phyloP scores from a whole-genome alignment of 2,797 vertebrate species.

The Loris lydekkerianus region DNA sequence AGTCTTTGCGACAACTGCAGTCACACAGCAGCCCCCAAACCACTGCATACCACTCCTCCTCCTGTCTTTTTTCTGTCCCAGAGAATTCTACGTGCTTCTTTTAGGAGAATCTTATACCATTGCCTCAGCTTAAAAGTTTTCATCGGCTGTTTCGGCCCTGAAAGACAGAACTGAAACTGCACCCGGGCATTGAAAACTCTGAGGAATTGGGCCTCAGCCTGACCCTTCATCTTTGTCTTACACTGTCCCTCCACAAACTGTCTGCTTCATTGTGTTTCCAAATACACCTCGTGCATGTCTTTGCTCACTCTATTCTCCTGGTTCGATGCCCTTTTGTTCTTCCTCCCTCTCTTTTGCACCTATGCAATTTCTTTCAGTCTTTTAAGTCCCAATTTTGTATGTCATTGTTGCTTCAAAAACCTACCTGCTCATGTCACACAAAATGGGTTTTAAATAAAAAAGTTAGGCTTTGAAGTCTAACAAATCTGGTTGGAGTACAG shows the following conservation, averaged over 20 bases:
- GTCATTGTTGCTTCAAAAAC: neutral
- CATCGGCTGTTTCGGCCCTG: neutral
- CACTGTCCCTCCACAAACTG: neutral
- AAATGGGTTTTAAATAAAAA: conserved; percentile 41
- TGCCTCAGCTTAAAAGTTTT: conserved; percentile 17
- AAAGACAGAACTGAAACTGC: neutral
- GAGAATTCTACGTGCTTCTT: neutral
- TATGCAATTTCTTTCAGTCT: neutral
- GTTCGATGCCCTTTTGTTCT: neutral
- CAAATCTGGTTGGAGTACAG: conserved; percentile 23
- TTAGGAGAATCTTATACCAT: neutral
- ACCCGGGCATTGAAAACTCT: neutral
- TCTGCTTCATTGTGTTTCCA: neutral
- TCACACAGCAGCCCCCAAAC: neutral
- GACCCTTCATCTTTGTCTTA: neutral
- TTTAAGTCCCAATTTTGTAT: conserved; percentile 2
- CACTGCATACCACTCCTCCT: neutral
- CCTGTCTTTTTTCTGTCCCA: neutral
- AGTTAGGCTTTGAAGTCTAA: neutral
- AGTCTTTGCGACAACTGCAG: neutral
- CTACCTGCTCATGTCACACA: neutral
- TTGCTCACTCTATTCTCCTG: neutral
- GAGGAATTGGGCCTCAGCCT: neutral
- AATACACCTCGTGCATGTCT: neutral
- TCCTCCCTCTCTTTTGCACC: neutral